These are phyloP conservation scores for Myrmecophaga tridactyla DNA, from an alignment of 2,113 vertebrate species.

Conservation along the genomic window DNA sequence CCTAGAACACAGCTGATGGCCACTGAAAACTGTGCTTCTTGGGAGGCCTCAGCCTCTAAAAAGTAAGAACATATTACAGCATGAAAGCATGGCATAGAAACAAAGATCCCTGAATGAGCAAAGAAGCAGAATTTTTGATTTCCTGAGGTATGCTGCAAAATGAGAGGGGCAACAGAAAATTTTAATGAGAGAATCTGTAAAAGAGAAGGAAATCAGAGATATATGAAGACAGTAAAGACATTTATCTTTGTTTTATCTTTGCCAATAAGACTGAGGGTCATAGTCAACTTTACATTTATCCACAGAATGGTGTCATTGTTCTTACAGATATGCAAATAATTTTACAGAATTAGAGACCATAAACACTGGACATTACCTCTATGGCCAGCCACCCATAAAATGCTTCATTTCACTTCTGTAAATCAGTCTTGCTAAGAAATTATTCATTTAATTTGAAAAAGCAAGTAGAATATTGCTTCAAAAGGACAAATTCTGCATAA, in stretches of 20 bases:
- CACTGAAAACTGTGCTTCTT: slow-evolving; percentile 31
- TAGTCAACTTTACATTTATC: too few relatives aligned
- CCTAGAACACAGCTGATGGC: not conserved
- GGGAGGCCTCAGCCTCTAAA: slow-evolving; percentile 47
- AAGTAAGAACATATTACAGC: not conserved
- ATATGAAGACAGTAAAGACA: not conserved
- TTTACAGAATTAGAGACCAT: too few relatives aligned
- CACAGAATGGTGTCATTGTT: too few relatives aligned
- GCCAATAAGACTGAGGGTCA: not conserved
- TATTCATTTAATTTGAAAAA: rapidly evolving
- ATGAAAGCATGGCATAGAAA: not conserved
- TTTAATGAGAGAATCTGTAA: too few relatives aligned
- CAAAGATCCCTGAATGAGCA: not conserved
- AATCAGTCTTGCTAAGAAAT: too few relatives aligned
- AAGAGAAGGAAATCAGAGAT: too few relatives aligned
- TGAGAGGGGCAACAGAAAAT: not conserved
- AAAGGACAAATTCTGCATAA: not conserved
- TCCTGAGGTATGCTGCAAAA: not conserved
- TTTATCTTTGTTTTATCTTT: not conserved
- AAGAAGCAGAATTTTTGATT: too few relatives aligned
- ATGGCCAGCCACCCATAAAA: too few relatives aligned
- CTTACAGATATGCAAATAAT: too few relatives aligned
- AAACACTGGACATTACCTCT: too few relatives aligned
- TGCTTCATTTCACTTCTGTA: too few relatives aligned
- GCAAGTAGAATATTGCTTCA: not conserved